phyloP scores from a whole-genome alignment of 2,888 invertebrate genomes.

The Tipula vernalis region DNA sequence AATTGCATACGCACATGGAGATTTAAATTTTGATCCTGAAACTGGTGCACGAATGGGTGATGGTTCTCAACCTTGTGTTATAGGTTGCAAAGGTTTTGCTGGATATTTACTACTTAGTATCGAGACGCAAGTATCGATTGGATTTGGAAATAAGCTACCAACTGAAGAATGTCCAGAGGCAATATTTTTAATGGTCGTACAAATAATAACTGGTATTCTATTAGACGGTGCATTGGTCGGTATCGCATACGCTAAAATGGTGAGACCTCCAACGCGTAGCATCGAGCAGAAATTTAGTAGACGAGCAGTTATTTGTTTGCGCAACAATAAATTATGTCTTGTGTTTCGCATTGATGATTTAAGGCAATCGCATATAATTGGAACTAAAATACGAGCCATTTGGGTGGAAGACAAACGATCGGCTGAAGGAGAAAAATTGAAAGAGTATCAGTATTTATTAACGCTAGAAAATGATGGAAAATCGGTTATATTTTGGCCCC shows the following conservation, averaged over 20 bases:
- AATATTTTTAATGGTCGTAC: constrained; percentile 66
- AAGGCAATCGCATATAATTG: constrained; percentile 62
- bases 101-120: constrained; percentile 69
- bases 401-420: constrained; percentile 30
- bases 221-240: constrained; percentile 46
- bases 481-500: constrained; percentile 72
- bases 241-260: constrained; percentile 64
- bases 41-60: constrained; percentile 33
- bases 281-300: constrained; percentile 73
- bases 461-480: constrained; percentile 51
- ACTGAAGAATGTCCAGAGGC: constrained; percentile 79
- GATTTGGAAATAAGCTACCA: constrained; percentile 69
- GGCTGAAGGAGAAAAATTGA: constrained; percentile 56
- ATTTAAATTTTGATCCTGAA: constrained; percentile 49
- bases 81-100: constrained; percentile 47
- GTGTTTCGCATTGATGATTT: constrained; percentile 74
- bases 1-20: constrained; percentile 62
- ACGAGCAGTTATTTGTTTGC: constrained; percentile 56
- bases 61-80: constrained; percentile 40
- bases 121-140: constrained; percentile 76
- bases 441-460: constrained; percentile 59
- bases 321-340: constrained; percentile 65
- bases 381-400: constrained; percentile 58
- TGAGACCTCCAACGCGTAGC: constrained; percentile 62
- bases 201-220: constrained; percentile 54